Evolutionary conservation across 2,797 vertebrate genomes (phyloP), one percentile per base, ranked within the genome.

Genomic region (Picus viridis): DNA sequence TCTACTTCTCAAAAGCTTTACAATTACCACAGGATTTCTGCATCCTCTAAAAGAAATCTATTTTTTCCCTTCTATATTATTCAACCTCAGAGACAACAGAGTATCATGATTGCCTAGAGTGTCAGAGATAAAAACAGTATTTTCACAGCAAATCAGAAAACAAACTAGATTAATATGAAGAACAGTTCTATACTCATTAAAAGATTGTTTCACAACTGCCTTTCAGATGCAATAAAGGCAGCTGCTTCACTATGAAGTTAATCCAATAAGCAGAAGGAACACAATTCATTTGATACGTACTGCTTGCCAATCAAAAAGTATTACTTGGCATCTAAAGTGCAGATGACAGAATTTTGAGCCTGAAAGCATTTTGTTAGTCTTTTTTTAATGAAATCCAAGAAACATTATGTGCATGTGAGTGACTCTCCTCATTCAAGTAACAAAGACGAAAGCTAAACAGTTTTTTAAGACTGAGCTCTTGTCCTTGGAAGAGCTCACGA

Each of bases 71-170:
- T 67, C 70, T 74, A 1, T 47, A 71, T 92, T 95, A 96, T 86
- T 95, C 88, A 92, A 30, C 24, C 58, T 87, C 69, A 73, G 59
- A 89, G 86, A 83, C 72, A 96, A 92, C 77, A 81, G 70, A 85
- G 30, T 71, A 95, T 72, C 83, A 89, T 76, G 58, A 78, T 91
- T 69, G 56, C 84, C 72, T 91, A 78, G 63, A 86, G 18, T 65
- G n/a, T 73, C 84, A 93, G 71, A 82, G 88, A 91, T 81, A 94
- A 96, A 96, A 94, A 89, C 75, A 87, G 91, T 47, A 81, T 78
- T 94, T 96, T 91, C 87, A 86, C 41, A 67, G 47, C 29, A 95
- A 94, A 96, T 89, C 62, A 92, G 63, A 88, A 92, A 65, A 81
- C 47, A 86, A 94, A 63, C 22, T 43, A 67, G 51, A 93, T 89